Percentiles rank a stretch among this genome's conserved stretches.
These are phyloP conservation scores for Oreochromis mossambicus DNA, from an alignment of 2,797 vertebrate species.

Conservation along the genomic window DNA sequence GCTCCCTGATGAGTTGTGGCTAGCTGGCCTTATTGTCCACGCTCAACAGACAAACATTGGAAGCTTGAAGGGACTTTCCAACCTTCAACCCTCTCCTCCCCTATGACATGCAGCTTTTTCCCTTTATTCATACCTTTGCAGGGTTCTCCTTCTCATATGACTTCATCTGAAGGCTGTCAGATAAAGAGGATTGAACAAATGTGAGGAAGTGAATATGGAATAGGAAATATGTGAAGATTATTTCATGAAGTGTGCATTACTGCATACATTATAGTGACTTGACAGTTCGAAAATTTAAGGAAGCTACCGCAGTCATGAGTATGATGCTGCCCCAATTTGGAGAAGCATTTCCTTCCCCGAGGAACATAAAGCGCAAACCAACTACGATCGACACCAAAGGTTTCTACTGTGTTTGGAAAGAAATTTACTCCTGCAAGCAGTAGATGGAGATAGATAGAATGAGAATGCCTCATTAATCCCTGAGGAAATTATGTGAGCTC, in stretches of 20 bases:
- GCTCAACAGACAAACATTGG: conserved; percentile 50
- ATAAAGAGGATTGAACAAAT: neutral
- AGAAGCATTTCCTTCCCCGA: neutral
- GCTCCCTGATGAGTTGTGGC: conserved; percentile 55
- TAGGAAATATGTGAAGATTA: neutral
- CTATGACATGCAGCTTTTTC: neutral
- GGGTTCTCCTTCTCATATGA: neutral
- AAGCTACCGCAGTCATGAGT: neutral
- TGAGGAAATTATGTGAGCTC: neutral
- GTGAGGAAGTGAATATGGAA: neutral
- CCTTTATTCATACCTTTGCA: neutral
- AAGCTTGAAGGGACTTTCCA: conserved; percentile 66
- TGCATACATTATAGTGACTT: neutral
- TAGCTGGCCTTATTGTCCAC: conserved; percentile 43
- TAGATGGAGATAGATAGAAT: neutral
- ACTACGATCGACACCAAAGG: neutral
- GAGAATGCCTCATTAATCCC: neutral
- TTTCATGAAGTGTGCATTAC: neutral
- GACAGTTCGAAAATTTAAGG: neutral
- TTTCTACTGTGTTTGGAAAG: accelerated
- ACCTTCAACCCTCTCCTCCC: neutral
- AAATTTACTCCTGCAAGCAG: accelerated
- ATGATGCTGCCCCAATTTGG: neutral
- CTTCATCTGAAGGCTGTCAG: neutral
- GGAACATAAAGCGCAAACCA: neutral